These are phyloP conservation scores for Sarcoramphus papa DNA, from an alignment of 2,797 vertebrate genomes.

Conservation along the genomic window DNA sequence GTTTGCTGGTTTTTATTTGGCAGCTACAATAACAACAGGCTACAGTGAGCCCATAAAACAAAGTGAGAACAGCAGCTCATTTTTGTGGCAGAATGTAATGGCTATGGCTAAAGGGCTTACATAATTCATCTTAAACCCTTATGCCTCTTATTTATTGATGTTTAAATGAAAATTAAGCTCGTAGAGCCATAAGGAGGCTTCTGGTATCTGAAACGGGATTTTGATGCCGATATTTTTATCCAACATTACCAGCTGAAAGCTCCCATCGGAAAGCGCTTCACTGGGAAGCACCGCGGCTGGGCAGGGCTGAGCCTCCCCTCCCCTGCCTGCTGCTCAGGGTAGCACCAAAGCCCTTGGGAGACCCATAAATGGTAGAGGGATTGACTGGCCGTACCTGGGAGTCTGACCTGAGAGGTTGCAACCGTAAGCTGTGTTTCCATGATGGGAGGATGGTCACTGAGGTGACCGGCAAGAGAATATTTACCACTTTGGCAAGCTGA, in stretches of 20 bases:
- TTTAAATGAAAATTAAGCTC: slow-evolving; percentile 78
- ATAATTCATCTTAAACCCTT: slow-evolving; percentile 76
- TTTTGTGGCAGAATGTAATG: slow-evolving; percentile 72
- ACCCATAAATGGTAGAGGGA: neutral
- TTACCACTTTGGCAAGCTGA: neutral
- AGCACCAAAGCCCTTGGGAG: neutral
- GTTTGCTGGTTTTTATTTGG: slow-evolving; percentile 77
- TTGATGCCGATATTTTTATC: slow-evolving; percentile 29
- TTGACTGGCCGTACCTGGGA: neutral
- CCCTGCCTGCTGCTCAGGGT: neutral
- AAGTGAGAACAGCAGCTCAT: slow-evolving; percentile 76
- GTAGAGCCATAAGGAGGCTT: slow-evolving; percentile 64
- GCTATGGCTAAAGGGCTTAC: slow-evolving; percentile 71
- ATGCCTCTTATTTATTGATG: slow-evolving; percentile 73
- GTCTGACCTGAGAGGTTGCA: neutral
- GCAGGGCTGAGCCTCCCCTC: neutral
- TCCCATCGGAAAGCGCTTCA: neutral
- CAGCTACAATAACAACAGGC: slow-evolving; percentile 73
- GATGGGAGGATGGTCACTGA: neutral
- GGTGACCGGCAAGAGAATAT: neutral
- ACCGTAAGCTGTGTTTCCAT: neutral
- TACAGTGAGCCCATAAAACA: slow-evolving; percentile 73
- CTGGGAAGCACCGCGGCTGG: neutral
- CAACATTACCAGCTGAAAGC: neutral
- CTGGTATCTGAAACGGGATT: slow-evolving; percentile 57